Evolutionary conservation across 2,888 invertebrate genomes (phyloP), one percentile per base, ranked within the genome.

Genomic region (Ferdinandea cuprea): DNA sequence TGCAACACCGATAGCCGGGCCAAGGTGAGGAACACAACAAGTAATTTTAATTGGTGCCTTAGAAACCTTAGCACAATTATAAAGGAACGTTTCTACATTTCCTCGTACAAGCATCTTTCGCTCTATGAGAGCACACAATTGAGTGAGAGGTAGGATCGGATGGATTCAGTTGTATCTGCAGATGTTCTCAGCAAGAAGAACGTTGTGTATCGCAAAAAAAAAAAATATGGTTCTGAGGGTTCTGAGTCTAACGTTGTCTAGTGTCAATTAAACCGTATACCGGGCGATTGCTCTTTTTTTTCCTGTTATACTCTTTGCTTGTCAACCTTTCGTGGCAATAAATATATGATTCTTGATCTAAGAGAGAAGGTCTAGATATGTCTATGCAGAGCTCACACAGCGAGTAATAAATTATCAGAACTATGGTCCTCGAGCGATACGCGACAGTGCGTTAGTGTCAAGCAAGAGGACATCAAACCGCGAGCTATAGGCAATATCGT

Each of bases 21-120:
- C 19, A 71, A 63, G 77, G 61, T 69, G 46, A 56, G 1, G 71
- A 78, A 65, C 30, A 79, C 54, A 72, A 50, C 63, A 77, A 77
- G 72, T 71, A 66, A 77, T 71, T 81, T 81, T 81, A 81, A 81
- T 81, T 81, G 81, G 81, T 71, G 44, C 69, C 74, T 69, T 48
- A 17, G 58, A 42, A 66, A 63, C 63, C 68, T 56, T 42, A 21
- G 40, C 44, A 72, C 81, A 77, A 71, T 81, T 77, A 77, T 61
- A 76, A 19, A 54, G 52, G 66, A 77, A 77, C 71, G 48, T 77
- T 77, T 77, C 71, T 66, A 66, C 71, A 71, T 76, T 81, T 81
- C 71, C 71, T 71, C 65, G 71, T 71, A 54, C 65, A 71, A 37
- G 48, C n/a, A 35, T n/a, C 44, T 59, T 30, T 9, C 6, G 44